Percentiles rank a stretch among this genome's conserved stretches.
Conservation (phyloP, 1,140 invertebrate species). For the Orius laevigatus region DNA sequence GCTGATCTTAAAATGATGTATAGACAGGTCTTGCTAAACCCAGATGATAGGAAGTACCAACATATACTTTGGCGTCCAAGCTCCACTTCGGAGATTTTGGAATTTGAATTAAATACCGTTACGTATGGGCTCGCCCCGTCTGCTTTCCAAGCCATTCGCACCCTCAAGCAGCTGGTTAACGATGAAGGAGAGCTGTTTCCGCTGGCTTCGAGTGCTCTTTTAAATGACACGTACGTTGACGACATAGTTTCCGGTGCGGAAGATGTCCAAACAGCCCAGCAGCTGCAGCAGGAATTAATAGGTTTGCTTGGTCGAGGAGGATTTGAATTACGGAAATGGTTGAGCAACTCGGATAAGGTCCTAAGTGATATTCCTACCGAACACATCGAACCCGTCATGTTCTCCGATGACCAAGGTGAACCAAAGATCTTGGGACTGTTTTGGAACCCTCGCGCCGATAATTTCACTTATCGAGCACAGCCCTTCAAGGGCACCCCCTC, state of each 20-base stretch:
- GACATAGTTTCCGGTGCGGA: constrained; percentile 23
- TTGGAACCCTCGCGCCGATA: constrained; percentile 16
- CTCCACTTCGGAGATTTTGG: constrained; percentile 12
- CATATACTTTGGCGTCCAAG: constrained; percentile 20
- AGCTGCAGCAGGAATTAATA: constrained; percentile 14
- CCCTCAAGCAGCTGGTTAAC: constrained; percentile 23
- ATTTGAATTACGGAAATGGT: no score
- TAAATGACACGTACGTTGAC: constrained; percentile 27
- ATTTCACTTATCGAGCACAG: neutral
- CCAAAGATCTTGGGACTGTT: constrained; percentile 15
- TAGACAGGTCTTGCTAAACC: constrained; percentile 22
- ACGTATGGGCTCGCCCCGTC: constrained; percentile 25
- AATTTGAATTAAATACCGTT: constrained; percentile 24
- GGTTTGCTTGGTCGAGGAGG: constrained; percentile 5
- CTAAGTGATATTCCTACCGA: neutral
- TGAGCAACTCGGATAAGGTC: constrained; percentile 2
- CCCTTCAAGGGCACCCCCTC: constrained; percentile 12
- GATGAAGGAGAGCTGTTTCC: constrained; percentile 21
- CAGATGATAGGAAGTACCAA: constrained; percentile 12
- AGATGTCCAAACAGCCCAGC: constrained; percentile 13
- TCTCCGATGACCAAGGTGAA: neutral
- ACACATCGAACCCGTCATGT: neutral
- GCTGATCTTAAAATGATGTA: constrained; percentile 30
- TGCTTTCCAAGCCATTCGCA: constrained; percentile 24
- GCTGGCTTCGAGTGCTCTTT: constrained; percentile 19